phyloP scores from a whole-genome alignment of 2,113 vertebrate genomes.

The Rhineura floridana region DNA sequence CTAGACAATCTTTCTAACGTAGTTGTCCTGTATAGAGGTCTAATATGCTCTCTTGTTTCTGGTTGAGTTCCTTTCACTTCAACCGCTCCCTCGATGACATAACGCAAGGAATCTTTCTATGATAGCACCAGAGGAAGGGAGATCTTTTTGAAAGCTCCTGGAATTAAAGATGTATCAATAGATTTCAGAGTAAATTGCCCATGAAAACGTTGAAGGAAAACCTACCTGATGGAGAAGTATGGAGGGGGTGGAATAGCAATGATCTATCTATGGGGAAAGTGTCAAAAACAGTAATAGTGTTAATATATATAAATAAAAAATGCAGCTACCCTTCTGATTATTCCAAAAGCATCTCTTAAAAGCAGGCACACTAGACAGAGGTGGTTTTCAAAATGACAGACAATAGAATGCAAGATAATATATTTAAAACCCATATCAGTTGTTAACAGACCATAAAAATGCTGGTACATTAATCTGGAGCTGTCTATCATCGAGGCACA shows the following conservation, averaged over 20 bases:
- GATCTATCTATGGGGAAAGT: constrained; percentile 26
- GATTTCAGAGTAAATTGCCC: constrained; percentile 69
- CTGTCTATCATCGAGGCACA: constrained; percentile 74
- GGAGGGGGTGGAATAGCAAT: constrained; percentile 38
- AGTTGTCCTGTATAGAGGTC: neutral
- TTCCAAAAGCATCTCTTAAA: constrained; percentile 73
- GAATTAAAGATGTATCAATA: constrained; percentile 50
- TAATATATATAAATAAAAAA: constrained; percentile 13
- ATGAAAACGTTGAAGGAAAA: constrained; percentile 66
- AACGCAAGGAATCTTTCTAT: neutral
- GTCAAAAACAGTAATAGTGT: constrained; percentile 26
- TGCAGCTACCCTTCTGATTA: constrained; percentile 43
- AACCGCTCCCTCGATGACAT: neutral
- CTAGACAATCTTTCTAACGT: neutral
- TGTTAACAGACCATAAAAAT: constrained; percentile 83
- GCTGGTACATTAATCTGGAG: constrained; percentile 75
- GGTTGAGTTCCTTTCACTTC: neutral
- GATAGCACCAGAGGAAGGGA: constrained; percentile 27
- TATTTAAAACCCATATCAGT: constrained; percentile 82
- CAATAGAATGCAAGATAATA: constrained; percentile 80
- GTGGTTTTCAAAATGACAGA: constrained; percentile 77
- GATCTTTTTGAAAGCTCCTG: constrained; percentile 36
- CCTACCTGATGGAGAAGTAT: constrained; percentile 15
- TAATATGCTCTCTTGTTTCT: too few relatives aligned
- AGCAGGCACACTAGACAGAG: constrained; percentile 75